Evolutionary conservation across 2,888 invertebrate species (phyloP), one percentile per base, ranked within the genome.

Genomic region (Melipona bicolor): DNA sequence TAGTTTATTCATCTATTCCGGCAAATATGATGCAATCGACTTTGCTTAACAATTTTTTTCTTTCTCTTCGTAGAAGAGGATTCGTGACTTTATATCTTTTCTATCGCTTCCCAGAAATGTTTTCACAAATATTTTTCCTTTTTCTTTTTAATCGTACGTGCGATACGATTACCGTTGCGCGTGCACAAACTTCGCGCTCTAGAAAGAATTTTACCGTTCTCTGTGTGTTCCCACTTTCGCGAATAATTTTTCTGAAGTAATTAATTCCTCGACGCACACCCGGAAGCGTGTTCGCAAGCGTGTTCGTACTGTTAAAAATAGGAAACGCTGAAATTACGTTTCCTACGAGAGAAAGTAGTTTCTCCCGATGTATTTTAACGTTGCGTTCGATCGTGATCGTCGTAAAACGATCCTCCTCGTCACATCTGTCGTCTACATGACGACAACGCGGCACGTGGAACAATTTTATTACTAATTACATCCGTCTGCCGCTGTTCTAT

Each of bases 401-500:
- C 17, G 2, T 5, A 54, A 70, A 52, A 54, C 13, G 54, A 54
- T 32, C 36, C 27, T 21, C 4, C n/a, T 27, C 15, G 69, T n/a
- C 54, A n/a, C 69, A 17, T 36, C 4, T 21, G 13, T 27, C 2
- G 15, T 0, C 11, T 21, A 5, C 11, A 13, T 32, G 13, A 21
- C 64, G 64, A 64, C 64, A 49, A 49, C 19, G 32, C 32, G 11
- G 21, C 1, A 56, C n/a, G 70, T 56, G 71, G 59, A 43, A 71
- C 59, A 36, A 56, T 59, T 72, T 61, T 59, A 49, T 49, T 49
- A 49, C 24, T 27, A 61, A 61, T 61, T 24, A 72, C 43, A 24
- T 21, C 24, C 19, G 43, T 49, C 27, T 32, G 52, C 32, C 43
- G n/a, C 9, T 5, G 9, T 54, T 70, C 27, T 27, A n/a, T 32